phyloP scores from a whole-genome alignment of 2,888 invertebrate genomes.

The Spisula solida region DNA sequence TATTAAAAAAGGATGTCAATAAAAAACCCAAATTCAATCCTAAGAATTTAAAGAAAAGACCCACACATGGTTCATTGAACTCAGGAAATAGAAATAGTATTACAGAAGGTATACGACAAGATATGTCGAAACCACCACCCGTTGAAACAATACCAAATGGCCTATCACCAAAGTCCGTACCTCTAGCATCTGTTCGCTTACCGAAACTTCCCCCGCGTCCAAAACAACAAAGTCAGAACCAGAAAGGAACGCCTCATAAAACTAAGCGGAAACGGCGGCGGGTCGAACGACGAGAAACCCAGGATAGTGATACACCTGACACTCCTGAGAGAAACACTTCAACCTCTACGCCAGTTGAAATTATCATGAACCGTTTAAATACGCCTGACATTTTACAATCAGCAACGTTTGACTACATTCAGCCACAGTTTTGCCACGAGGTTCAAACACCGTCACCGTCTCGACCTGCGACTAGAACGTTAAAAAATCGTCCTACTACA shows the following conservation, averaged over 20 bases:
- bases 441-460: slow-evolving; percentile 44
- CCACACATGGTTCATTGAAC: background rate
- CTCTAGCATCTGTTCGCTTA: slow-evolving; percentile 56
- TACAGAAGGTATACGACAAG: background rate
- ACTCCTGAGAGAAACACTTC: slow-evolving; percentile 36
- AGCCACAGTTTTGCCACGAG: slow-evolving; percentile 56
- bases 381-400: slow-evolving; percentile 55
- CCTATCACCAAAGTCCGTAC: slow-evolving; percentile 37
- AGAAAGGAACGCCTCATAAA: background rate
- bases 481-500: background rate
- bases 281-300: slow-evolving; percentile 25
- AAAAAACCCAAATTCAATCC: slow-evolving; percentile 53
- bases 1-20: slow-evolving; percentile 27
- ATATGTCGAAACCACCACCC: background rate
- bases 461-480: background rate
- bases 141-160: slow-evolving; percentile 33
- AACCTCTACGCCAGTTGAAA: slow-evolving; percentile 64
- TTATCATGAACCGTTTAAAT: slow-evolving; percentile 32
- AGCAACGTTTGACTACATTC: slow-evolving; percentile 56
- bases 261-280: slow-evolving; percentile 36
- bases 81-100: background rate
- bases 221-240: background rate
- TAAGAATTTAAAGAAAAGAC: slow-evolving; percentile 26
- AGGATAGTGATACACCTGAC: background rate
- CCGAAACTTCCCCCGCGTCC: slow-evolving; percentile 48